Conservation (phyloP, 2,888 invertebrate species). For the Mamestra brassicae region DNA sequence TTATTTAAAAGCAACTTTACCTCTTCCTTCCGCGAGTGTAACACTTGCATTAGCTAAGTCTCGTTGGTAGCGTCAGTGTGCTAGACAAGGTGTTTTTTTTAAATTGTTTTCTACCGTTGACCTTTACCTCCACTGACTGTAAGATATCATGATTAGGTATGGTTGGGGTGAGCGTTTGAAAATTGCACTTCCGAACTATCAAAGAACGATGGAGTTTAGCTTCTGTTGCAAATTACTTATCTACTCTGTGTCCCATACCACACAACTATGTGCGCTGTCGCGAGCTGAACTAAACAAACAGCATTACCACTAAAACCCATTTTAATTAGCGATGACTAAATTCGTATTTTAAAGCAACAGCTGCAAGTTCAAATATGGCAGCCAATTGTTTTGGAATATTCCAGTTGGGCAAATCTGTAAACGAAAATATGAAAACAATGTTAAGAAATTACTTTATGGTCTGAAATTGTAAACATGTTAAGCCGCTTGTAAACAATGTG, state of each 20-base stretch:
- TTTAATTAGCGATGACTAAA: constrained; percentile 34
- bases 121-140: too few species aligned
- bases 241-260: constrained; percentile 20
- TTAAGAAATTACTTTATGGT: constrained; percentile 20
- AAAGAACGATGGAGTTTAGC: not conserved
- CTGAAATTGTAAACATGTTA: constrained; percentile 22
- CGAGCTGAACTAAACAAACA: constrained; percentile 25
- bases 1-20: not conserved
- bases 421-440: constrained; percentile 28
- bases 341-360: constrained; percentile 40
- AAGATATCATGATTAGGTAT: too few species aligned
- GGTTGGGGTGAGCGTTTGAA: too few species aligned
- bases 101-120: too few species aligned
- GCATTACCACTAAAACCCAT: constrained; percentile 27
- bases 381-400: constrained; percentile 19
- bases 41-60: too few species aligned
- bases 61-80: too few species aligned
- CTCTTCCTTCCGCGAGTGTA: not conserved
- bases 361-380: constrained; percentile 18
- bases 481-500: constrained; percentile 29
- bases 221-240: constrained; percentile 10
- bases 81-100: too few species aligned
- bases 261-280: constrained; percentile 14
- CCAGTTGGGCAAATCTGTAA: constrained; percentile 32
- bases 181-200: too few species aligned